Conservation (phyloP, 1,140 invertebrate species). For the Bombus breviceps region DNA sequence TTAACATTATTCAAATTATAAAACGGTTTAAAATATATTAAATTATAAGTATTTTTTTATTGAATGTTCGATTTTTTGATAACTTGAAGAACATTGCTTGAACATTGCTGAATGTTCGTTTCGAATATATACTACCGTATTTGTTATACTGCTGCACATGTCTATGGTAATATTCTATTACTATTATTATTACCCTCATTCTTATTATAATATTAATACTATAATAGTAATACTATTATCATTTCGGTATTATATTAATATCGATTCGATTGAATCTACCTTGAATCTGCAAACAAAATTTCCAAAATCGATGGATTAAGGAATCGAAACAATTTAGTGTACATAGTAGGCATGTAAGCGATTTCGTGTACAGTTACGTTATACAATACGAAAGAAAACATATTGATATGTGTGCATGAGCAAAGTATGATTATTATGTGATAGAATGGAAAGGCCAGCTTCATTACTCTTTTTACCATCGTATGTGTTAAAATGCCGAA, state of each 20-base stretch:
- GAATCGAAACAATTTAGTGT: conserved; percentile 34
- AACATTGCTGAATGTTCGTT: conserved; percentile 15
- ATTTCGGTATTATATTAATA: conserved; percentile 48
- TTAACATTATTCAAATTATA: conserved; percentile 16
- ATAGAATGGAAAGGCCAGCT: conserved; percentile 23
- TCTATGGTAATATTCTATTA: conserved; percentile 9
- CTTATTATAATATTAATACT: not conserved
- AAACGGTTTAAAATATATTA: conserved; percentile 16
- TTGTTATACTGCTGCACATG: conserved; percentile 17
- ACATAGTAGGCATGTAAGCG: conserved; percentile 43
- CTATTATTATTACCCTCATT: not conserved
- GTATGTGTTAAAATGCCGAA: conserved; percentile 19
- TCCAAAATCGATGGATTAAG: conserved; percentile 1
- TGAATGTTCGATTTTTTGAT: not conserved
- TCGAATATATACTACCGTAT: conserved; percentile 16
- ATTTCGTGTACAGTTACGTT: conserved; percentile 43
- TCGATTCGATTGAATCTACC: conserved; percentile 51
- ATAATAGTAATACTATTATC: not conserved
- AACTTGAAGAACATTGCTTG: not conserved
- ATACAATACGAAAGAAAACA: conserved; percentile 29
- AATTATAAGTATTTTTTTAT: conserved; percentile 21
- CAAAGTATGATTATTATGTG: conserved; percentile 12
- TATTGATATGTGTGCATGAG: conserved; percentile 32
- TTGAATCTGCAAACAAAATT: not conserved
- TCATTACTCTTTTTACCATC: conserved; percentile 36